Evolutionary conservation across 2,888 invertebrate genomes (phyloP).

Genomic region (Idaea biselata): DNA sequence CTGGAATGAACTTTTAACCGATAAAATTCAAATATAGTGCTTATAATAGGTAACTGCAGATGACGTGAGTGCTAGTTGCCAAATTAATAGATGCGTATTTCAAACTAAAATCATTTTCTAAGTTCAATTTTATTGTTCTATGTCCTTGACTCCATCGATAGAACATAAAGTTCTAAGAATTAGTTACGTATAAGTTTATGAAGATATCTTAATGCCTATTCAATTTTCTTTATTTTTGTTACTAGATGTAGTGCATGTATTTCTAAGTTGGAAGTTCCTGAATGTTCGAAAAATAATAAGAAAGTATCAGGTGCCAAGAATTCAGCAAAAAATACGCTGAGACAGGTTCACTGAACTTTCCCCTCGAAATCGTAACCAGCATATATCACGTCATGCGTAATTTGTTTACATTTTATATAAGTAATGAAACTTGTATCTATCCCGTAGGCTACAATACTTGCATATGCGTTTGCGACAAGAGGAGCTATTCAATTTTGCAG

Average conservation of each 20-base stretch:
- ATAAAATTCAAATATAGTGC: slow-evolving; percentile 3
- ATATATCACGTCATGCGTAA: background rate
- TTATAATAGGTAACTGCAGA: background rate
- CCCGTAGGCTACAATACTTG: slow-evolving; percentile 13
- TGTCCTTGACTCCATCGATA: too few species aligned
- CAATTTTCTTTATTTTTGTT: too few species aligned
- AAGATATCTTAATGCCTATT: too few species aligned
- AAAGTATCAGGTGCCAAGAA: background rate
- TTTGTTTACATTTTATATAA: background rate
- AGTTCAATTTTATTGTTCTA: background rate
- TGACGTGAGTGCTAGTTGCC: background rate
- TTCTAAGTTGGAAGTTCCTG: slow-evolving; percentile 3
- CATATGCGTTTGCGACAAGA: slow-evolving; percentile 19
- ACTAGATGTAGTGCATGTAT: background rate
- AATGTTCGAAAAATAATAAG: slow-evolving; percentile 2
- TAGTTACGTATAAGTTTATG: too few species aligned
- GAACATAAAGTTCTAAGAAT: too few species aligned
- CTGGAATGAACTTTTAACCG: slow-evolving; percentile 12
- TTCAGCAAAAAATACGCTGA: background rate
- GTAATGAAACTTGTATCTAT: slow-evolving; percentile 7
- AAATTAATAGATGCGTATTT: background rate
- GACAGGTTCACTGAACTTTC: background rate
- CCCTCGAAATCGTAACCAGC: background rate
- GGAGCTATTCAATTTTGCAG: slow-evolving; percentile 58
- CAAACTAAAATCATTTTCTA: background rate